phyloP scores from a whole-genome alignment of 2,797 vertebrate species.

The Phaenicophaeus curvirostris region DNA sequence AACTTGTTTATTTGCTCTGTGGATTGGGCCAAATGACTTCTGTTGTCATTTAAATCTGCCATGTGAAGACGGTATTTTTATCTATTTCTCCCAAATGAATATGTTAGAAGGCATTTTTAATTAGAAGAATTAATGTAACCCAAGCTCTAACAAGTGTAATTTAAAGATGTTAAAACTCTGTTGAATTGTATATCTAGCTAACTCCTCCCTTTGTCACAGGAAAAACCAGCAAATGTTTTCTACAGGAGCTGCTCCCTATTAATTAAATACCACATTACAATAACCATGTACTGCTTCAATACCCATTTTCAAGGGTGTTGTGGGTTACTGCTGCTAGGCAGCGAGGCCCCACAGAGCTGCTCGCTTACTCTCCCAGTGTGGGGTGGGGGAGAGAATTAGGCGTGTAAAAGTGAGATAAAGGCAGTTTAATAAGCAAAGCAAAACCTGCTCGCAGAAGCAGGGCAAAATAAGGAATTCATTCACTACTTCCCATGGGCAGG shows the following conservation, averaged over 20 bases:
- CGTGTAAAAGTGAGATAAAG: background rate
- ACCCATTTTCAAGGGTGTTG: background rate
- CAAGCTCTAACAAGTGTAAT: background rate
- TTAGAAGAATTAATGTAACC: background rate
- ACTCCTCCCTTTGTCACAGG: background rate
- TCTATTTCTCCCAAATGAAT: background rate
- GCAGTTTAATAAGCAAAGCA: background rate
- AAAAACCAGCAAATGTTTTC: background rate
- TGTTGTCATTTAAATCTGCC: background rate
- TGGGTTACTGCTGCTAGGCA: background rate
- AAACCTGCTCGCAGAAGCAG: background rate
- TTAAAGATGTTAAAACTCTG: background rate
- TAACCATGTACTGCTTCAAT: background rate
- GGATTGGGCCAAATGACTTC: background rate
- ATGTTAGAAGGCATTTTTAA: background rate
- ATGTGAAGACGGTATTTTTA: background rate
- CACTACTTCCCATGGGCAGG: background rate
- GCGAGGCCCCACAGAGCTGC: background rate
- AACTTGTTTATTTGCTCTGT: background rate
- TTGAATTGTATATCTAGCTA: background rate
- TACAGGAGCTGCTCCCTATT: background rate
- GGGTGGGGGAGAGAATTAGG: background rate
- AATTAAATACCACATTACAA: background rate
- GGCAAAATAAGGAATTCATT: background rate
- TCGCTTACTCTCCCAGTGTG: background rate